Base-by-base conservation (phyloP, 1,140 invertebrate genomes). In the Drosophila dunni region DNA sequence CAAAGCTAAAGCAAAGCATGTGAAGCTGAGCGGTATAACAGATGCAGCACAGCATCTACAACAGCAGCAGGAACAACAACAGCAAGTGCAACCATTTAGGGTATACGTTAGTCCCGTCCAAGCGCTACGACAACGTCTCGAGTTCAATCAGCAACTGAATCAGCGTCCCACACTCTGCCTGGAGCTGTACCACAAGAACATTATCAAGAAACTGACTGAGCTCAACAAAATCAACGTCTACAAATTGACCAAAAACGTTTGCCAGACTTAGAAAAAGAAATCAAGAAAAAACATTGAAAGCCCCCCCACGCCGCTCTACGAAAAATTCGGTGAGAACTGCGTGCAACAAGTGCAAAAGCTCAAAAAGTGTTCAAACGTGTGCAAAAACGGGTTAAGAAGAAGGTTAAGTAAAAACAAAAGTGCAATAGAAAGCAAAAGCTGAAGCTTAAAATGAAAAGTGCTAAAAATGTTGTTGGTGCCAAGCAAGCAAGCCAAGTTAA, bases 101-200 rank as follows among this genome's bases (percentile, higher is more conserved):
- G n/a, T n/a, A 6, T 20, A 20, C 17, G 24, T n/a, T 62, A 38
- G 50, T 13, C 42, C 51, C 46, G 24, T 68, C 36, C 61, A 60
- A 46, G 50, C 15, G 36, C 36, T 61, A 10, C 46, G 44, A 34
- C 56, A 64, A 75, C 81, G 71, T 34, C 58, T 81, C 40, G 75
- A 79, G 9, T 66, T 50, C 56, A 85, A 89, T 65, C 76, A 80
- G 64, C 86, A 75, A 62, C 68, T 89, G 13, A 90, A 80, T 54
- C 71, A 79, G 45, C 89, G 89, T 17, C 29, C 89, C 51, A 88
- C 78, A 13, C 70, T 91, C 64, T 75, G 66, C 45, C 50, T 91
- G 53, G 78, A 91, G 77, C 78, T 76, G 6, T 91, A 91, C 64
- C 84, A 91, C 54, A 89, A 91, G 72, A 91, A 91, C 68, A 79